phyloP scores from a whole-genome alignment of 2,888 invertebrate genomes.

The Eupithecia exiguata region DNA sequence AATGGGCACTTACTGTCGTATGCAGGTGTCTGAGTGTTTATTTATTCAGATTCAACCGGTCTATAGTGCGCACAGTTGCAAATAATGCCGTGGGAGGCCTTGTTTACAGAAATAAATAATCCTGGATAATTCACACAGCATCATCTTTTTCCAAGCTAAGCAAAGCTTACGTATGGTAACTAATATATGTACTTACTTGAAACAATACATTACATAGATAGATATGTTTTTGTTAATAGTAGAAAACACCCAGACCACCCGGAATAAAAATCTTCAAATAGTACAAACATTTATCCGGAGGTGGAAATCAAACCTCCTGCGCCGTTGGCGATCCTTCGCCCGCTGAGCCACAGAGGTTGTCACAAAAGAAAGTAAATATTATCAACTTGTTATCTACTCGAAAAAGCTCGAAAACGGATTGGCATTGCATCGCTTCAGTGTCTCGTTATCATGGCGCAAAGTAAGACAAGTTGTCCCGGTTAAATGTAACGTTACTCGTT shows the following conservation, averaged over 20 bases:
- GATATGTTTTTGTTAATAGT: too few species aligned
- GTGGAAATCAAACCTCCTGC: background rate
- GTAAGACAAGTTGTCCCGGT: too few species aligned
- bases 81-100: slow-evolving; percentile 63
- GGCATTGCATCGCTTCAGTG: background rate
- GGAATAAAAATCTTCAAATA: too few species aligned
- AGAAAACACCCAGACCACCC: too few species aligned
- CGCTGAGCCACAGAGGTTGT: background rate
- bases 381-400: background rate
- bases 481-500: too few species aligned
- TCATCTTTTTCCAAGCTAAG: background rate
- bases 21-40: slow-evolving; percentile 70
- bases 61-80: slow-evolving; percentile 61
- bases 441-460: background rate
- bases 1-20: slow-evolving; percentile 67
- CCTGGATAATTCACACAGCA: background rate
- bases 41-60: slow-evolving; percentile 70
- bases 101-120: slow-evolving; percentile 53
- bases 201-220: too few species aligned
- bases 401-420: background rate
- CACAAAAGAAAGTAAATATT: slow-evolving; percentile 19
- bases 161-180: background rate
- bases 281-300: too few species aligned
- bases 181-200: too few species aligned
- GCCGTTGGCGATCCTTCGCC: background rate